Evolutionary conservation across 1,140 invertebrate genomes (phyloP).

Genomic region (Paralvinella palmiformis): DNA sequence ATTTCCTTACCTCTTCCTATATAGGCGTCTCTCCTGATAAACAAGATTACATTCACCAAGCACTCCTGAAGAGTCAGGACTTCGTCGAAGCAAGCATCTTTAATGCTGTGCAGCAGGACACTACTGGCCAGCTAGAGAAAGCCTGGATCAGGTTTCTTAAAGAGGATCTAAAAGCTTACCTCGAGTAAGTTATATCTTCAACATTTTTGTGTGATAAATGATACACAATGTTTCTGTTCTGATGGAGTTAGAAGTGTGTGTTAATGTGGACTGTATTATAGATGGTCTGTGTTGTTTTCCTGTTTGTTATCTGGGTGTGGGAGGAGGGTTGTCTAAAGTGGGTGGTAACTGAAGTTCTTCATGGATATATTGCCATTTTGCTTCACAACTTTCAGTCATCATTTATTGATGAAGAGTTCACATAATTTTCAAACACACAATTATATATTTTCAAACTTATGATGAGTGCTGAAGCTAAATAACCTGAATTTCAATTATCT

Average conservation of each 20-base stretch:
- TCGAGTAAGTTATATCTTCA: constrained; percentile 37
- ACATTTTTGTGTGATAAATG: background rate
- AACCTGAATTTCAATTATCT: constrained; percentile 1
- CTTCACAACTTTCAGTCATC: background rate
- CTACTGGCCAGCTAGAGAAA: constrained; percentile 35
- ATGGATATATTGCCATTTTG: no score
- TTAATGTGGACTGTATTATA: no score
- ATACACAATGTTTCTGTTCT: background rate
- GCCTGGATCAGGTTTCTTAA: constrained; percentile 45
- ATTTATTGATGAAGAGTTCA: background rate
- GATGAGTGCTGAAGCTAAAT: no score
- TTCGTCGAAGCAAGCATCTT: constrained; percentile 41
- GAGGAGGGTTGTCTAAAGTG: no score
- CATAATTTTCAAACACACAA: no score
- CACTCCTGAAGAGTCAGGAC: constrained; percentile 33
- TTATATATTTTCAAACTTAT: no score
- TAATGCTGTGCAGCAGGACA: constrained; percentile 32
- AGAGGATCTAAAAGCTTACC: constrained; percentile 45
- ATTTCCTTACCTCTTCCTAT: no score
- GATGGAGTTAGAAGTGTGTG: no score
- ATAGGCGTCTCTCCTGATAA: constrained; percentile 31
- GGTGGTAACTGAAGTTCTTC: no score
- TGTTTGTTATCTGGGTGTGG: no score
- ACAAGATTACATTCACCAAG: constrained; percentile 28
- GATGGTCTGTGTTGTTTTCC: no score